Base-by-base conservation (phyloP, 2,797 vertebrate species). In the Labeo calbasu region DNA sequence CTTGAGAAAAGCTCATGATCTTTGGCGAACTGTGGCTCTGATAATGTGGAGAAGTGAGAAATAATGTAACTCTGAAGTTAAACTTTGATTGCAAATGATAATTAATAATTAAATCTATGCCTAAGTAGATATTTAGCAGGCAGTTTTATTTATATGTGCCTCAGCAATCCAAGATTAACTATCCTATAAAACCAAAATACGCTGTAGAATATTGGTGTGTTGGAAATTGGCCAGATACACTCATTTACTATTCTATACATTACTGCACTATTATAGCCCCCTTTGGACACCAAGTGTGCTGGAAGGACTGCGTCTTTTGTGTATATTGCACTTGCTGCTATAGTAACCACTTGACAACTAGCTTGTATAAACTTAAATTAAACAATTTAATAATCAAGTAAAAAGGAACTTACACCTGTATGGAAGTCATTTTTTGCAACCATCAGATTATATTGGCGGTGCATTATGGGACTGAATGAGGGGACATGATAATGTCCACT, bases 11-110 rank as follows among this genome's bases (percentile, higher is more conserved):
- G 96, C 85, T 99, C 98, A 21, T 99, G 98, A 87, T 99, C 98
- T 95, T 99, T 99, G 63, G 97, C 97, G 93, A 99, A 99, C 89
- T 99, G 98, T 6, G 98, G 98, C 84, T 99, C 98, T 99, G 92
- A 66, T 50, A 12, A 72, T 69, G 61, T 19, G 17, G 61, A 57
- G 19, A 81, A 50, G 78, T 82, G 17, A 72, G 15, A 86, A 0
- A 73, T 57, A 28, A 76, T 1, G 59, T 46, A 14, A 70, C 9
- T 43, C 13, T 21, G 19, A 68, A 61, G 43, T 78, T 78, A 75
- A 32, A 36, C 2, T 21, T 53, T 28, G 59, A 63, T 63, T 63
- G 25, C 25, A 63, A 28, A 65, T 63, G 61, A 15, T 63, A 5
- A 61, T 25, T 61, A 25, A 25, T 12, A 21, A 53, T 73, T 3